A percentile compares a stretch with the other conserved stretches of the same genome.
phyloP scores from a whole-genome alignment of 2,113 vertebrate genomes.

The Bombycilla garrulus region DNA sequence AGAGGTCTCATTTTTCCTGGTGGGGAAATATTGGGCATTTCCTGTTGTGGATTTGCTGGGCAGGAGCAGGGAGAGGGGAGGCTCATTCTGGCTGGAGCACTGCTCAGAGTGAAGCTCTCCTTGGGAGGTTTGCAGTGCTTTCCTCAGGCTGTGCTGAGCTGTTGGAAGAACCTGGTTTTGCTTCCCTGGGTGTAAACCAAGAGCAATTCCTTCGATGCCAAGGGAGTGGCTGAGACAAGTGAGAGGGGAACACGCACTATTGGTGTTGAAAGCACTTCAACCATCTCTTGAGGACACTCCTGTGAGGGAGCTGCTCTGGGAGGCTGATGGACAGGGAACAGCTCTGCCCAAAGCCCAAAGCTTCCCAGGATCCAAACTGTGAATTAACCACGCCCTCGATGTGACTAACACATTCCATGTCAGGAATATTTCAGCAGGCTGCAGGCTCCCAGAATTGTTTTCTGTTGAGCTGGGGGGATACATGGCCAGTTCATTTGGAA shows the following conservation, averaged over 20 bases:
- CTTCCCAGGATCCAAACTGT: not conserved
- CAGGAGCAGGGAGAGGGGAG: not conserved
- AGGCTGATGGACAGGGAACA: constrained; percentile 16
- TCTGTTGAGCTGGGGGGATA: not conserved
- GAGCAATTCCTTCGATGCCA: not conserved
- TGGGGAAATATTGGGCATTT: not conserved
- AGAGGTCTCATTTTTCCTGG: not conserved
- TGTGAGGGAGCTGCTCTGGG: not conserved
- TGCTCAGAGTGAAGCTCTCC: not conserved
- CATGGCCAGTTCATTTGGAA: not conserved
- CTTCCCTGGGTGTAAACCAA: not conserved
- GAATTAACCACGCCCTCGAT: not conserved
- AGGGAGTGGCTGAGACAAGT: not conserved
- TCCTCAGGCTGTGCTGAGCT: not conserved
- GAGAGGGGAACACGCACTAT: not conserved
- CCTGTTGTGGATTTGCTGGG: not conserved
- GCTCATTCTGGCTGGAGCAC: fast-evolving
- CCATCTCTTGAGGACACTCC: constrained; percentile 8
- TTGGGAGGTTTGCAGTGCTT: not conserved
- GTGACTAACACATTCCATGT: constrained; percentile 2
- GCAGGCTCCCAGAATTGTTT: not conserved
- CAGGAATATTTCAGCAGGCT: not conserved
- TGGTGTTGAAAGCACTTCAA: constrained; percentile 24
- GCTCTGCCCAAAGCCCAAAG: not conserved
- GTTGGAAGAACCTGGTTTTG: not conserved